Evolutionary conservation across 2,113 vertebrate genomes (phyloP).

Genomic region (Trogon melanurus): DNA sequence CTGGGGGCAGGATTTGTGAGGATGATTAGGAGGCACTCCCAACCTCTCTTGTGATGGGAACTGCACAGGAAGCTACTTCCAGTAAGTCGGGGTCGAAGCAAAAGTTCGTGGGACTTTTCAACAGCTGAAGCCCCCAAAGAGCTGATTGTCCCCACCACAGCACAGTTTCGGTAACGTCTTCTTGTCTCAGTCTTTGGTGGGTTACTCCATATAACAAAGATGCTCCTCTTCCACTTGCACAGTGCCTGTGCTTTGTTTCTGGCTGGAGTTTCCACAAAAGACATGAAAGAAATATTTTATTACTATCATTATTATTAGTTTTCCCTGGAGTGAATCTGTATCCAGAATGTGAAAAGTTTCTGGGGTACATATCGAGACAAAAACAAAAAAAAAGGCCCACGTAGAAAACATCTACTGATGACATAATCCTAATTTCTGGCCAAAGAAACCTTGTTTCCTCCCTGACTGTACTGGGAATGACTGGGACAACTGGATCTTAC

Average conservation of each 20-base stretch:
- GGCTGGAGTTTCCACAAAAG: background rate
- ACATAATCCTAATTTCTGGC: background rate
- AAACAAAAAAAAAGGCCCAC: rapidly evolving
- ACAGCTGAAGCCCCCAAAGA: background rate
- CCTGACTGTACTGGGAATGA: background rate
- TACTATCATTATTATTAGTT: background rate
- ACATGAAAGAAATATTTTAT: background rate
- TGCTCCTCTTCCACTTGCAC: background rate
- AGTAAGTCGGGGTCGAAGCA: background rate
- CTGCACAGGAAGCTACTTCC: background rate
- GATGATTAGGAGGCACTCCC: background rate
- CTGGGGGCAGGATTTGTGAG: too few relatives aligned
- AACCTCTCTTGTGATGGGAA: background rate
- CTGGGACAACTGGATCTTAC: background rate
- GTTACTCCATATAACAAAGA: background rate
- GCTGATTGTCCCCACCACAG: background rate
- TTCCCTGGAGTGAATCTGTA: background rate
- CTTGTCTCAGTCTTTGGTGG: background rate
- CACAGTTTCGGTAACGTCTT: background rate
- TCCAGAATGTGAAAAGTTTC: background rate
- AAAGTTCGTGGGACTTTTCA: background rate
- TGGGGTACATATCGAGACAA: background rate
- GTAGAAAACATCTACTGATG: background rate
- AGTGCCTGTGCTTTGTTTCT: background rate
- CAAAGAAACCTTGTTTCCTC: background rate